Base-by-base conservation (phyloP, 2,797 vertebrate genomes). In the Hyperoplus lanceolatus region DNA sequence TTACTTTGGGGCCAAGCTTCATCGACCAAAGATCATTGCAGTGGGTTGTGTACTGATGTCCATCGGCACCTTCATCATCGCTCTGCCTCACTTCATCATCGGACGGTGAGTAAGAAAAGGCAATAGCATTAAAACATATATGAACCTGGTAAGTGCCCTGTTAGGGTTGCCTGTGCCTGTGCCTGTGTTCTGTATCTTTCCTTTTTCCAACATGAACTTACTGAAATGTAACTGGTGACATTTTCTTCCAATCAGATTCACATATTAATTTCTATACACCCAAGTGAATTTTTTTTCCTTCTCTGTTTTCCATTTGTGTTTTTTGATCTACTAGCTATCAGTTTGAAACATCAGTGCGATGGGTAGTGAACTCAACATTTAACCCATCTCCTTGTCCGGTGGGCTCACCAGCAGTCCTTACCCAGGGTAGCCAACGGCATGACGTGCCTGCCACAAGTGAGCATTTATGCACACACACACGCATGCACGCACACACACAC, bases 291-390 rank as follows among this genome's bases (percentile, higher is more conserved):
- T 48, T n/a, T 11, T 16, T 46, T 46, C 55, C 12, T 16, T 62
- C 36, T 56, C 16, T n/a, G 4, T 13, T 16, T 66, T 53, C 4
- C 21, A 79, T 62, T 60, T 70, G 80, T 93, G 12, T 78, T 91
- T 92, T 90, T 63, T 79, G 54, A 85, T 61, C 89, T 29, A 29
- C 29, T 29, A 99, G 98, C 80, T 98, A 98, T 86, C 89, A 86
- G 65, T 98, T 95, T 75, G 96, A 97, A 87, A 95, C 95, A 21
- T 95, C 95, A 1, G 94, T 96, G 66, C 83, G 92, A 84, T 93
- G 95, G 85, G 91, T 90, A 11, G 85, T 79, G 78, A 99, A 98
- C 87, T 96, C 97, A 0, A 97, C 96, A 67, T 76, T 83, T 18
- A 95, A 85, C 88, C 84, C 93, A 61, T 95, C 96, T 78, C 96